Conservation (phyloP, 64 coral and sea anemone genomes). For the Montipora capricornis region DNA sequence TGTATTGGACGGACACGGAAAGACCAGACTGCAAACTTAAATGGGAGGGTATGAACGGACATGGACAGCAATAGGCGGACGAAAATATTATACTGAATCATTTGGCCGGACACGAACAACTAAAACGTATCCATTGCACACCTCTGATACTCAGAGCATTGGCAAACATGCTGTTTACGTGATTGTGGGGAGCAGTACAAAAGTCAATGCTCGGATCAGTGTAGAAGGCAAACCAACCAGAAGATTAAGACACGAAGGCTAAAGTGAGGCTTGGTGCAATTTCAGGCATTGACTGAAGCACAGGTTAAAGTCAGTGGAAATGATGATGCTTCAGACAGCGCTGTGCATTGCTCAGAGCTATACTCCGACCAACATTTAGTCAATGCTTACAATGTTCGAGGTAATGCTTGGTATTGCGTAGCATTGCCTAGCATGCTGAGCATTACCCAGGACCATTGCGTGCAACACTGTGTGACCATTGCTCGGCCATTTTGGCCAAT, state of each 20-base stretch:
- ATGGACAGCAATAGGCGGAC: conserved; percentile 1
- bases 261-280: conserved; percentile 24
- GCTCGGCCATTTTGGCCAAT: conserved; percentile 10
- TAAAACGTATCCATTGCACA: conserved; percentile 24
- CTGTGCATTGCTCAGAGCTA: conserved; percentile 58
- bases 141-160: conserved; percentile 33
- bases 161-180: conserved; percentile 38
- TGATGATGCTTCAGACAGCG: conserved; percentile 49
- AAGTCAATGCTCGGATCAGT: conserved; percentile 38
- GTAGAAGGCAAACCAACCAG: conserved; percentile 17
- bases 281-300: conserved; percentile 23
- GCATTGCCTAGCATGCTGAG: no score
- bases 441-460: conserved; percentile 1
- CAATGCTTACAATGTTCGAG: conserved; percentile 15
- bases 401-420: neutral
- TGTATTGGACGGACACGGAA: conserved; percentile 1
- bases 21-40: conserved; percentile 5
- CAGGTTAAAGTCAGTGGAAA: conserved; percentile 40
- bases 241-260: conserved; percentile 1
- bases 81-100: conserved; percentile 7
- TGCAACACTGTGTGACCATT: neutral
- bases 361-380: conserved; percentile 47
- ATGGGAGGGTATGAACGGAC: neutral
- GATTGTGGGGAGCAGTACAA: conserved; percentile 42
- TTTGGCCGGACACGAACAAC: neutral